Evolutionary conservation across 2,888 invertebrate genomes (phyloP), one percentile per base, ranked within the genome.

Genomic region (Sarcophaga carnaria): DNA sequence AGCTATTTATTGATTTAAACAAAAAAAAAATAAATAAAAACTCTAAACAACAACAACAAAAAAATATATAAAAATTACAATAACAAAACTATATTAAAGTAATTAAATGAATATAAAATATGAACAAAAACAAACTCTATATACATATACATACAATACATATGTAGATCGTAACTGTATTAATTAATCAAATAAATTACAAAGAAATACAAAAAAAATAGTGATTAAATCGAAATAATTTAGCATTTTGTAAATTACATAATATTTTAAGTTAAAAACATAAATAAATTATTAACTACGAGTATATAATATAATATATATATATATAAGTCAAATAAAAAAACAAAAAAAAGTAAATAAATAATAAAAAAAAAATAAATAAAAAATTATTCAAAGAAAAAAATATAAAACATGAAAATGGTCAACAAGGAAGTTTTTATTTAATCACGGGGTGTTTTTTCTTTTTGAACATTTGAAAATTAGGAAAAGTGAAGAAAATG

Each of bases 261-360:
- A 86, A 71, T 67, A 76, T 79, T 79, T 37, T 37, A 37, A 37
- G 37, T 37, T 37, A 0, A 37, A 37, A 6, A 37, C 37, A 37
- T 37, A 37, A 37, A 37, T 37, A 37, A 6, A 37, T 37, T 37
- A 81, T 67, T 45, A 80, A 72, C 60, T 64, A 71, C 6, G 17
- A 17, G 22, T 22, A 69, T 63, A 69, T 70, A n/a, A 25, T 54
- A 37, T n/a, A 37, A 37, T 37, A n/a, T n/a, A n/a, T n/a, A n/a
- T n/a, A n/a, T n/a, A n/a, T 37, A 37, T 37, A 37, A 37, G 37
- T 37, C 37, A 37, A 37, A 37, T 37, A 76, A 59, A 54, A 60
- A 81, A 81, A 37, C 37, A 69, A 69, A 76, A 25, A 82, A 76
- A 64, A 37, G 27, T 79, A 70, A 63, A 71, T 70, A 59, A 59